A percentile compares a stretch with the other conserved stretches of the same genome.
Conservation (phyloP, 1,140 invertebrate species). For the Heliconius congener region DNA sequence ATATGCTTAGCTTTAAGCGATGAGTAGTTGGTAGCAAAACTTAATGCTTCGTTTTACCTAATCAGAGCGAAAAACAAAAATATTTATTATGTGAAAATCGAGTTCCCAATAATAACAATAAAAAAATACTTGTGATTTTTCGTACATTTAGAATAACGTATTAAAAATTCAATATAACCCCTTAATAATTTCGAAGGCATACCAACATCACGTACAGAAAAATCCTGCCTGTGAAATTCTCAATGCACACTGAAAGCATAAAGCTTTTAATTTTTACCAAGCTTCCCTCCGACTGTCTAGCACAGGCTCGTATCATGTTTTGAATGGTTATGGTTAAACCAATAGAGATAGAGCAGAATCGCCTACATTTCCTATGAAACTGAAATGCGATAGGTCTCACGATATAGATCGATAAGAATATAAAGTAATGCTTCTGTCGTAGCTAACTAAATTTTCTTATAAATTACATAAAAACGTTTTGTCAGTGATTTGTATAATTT, state of each 20-base stretch:
- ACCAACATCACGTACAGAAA: background rate
- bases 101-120: too few species aligned
- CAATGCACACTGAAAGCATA: background rate
- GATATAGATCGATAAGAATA: background rate
- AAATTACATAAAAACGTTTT: too few species aligned
- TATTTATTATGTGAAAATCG: too few species aligned
- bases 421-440: background rate
- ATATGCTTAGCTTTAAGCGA: too few species aligned
- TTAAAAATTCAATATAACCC: too few species aligned
- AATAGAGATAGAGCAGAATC: background rate
- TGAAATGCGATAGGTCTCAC: background rate
- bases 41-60: too few species aligned
- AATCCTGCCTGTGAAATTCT: background rate
- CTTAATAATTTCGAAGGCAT: too few species aligned
- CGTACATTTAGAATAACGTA: too few species aligned
- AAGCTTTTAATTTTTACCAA: conserved; percentile 1
- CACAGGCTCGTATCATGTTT: background rate
- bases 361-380: background rate
- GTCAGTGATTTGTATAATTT: too few species aligned
- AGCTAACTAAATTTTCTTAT: too few species aligned
- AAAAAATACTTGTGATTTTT: background rate
- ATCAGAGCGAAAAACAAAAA: too few species aligned
- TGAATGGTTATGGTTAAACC: background rate
- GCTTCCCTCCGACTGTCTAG: background rate
- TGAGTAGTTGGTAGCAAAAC: too few species aligned